Evolutionary conservation across 1,140 invertebrate species (phyloP).

Genomic region (Brachionus rubens): DNA sequence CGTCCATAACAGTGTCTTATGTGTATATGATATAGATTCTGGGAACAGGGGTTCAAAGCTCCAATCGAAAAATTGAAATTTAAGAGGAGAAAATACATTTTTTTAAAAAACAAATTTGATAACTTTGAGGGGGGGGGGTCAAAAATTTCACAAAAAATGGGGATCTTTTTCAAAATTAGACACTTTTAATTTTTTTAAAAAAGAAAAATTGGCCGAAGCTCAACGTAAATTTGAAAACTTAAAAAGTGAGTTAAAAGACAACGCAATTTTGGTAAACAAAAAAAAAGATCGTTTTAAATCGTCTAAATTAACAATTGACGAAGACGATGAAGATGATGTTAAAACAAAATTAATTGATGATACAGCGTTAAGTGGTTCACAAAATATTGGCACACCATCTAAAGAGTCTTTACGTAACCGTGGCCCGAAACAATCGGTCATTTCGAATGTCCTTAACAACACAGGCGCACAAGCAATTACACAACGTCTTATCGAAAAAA

Average conservation of each 20-base stretch:
- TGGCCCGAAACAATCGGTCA: not conserved
- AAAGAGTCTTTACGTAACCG: not conserved
- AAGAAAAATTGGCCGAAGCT: slow-evolving; percentile 94
- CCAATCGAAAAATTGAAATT: no score
- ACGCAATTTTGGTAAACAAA: not conserved
- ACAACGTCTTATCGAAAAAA: slow-evolving; percentile 26
- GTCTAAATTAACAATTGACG: slow-evolving; percentile 50
- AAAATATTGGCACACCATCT: not conserved
- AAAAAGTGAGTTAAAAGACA: slow-evolving; percentile 72
- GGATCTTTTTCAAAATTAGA: no score
- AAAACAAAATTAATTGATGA: not conserved
- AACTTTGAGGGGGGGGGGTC: no score
- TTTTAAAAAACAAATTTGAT: no score
- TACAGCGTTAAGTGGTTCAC: not conserved
- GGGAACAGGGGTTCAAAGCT: no score
- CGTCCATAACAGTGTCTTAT: no score
- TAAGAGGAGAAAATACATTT: no score
- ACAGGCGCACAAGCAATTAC: slow-evolving; percentile 31
- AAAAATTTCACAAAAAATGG: no score
- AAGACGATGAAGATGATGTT: slow-evolving; percentile 50
- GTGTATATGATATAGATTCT: no score
- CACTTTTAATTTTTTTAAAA: not conserved
- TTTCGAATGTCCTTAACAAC: slow-evolving; percentile 37
- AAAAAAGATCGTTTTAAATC: slow-evolving; percentile 47
- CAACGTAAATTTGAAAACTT: slow-evolving; percentile 86